Conservation (phyloP, 2,797 vertebrate genomes). For the Erethizon dorsatum region DNA sequence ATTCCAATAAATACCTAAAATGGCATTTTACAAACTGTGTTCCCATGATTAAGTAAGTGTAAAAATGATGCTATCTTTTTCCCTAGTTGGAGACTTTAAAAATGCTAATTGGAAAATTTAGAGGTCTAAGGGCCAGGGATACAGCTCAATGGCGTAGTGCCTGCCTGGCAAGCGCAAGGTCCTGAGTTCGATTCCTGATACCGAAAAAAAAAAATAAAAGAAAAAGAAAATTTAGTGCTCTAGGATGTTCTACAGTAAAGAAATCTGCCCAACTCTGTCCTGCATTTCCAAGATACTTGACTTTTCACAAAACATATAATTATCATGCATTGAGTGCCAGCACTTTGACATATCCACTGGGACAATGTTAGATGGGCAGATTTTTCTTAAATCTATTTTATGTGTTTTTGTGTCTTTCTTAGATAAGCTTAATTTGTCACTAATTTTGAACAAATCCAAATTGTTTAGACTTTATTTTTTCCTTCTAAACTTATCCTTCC, state of each 20-base stretch:
- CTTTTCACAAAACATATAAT: slow-evolving; percentile 32
- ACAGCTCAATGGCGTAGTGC: too few relatives aligned
- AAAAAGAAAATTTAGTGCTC: background rate
- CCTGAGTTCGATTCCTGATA: too few relatives aligned
- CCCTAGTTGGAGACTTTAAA: background rate
- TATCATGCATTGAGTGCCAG: background rate
- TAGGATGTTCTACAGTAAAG: background rate
- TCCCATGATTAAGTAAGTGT: background rate
- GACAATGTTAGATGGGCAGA: background rate
- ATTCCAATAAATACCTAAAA: background rate
- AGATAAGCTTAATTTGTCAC: background rate
- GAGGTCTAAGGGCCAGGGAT: too few relatives aligned
- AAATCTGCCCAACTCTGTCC: background rate
- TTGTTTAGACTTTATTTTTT: background rate
- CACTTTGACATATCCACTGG: background rate
- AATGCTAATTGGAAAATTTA: background rate
- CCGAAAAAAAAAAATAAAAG: too few relatives aligned
- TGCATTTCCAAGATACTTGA: background rate
- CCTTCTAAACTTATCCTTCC: background rate
- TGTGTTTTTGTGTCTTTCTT: background rate
- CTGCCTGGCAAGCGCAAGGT: too few relatives aligned
- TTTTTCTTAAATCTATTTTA: slow-evolving; percentile 20
- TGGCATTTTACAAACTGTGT: background rate
- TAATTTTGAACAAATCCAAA: slow-evolving; percentile 30
- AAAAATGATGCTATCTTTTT: background rate